Evolutionary conservation across 2,888 invertebrate species (phyloP), one percentile per base, ranked within the genome.

Genomic region (Mythimna albipuncta): DNA sequence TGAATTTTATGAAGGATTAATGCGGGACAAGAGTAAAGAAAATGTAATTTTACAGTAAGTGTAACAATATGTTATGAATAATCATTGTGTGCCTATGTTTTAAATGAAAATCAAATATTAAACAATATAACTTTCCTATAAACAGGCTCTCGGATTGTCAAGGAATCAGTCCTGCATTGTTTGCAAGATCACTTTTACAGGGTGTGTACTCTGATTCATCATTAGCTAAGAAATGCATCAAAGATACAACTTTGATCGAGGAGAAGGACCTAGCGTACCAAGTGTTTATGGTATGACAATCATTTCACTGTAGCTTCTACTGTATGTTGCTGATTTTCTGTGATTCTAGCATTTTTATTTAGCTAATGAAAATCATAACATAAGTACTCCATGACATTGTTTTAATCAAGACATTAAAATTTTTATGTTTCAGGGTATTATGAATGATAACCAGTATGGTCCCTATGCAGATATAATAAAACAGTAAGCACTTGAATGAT

Each of bases 401-500:
- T 16, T 16, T 47, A 13, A 47, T 6, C 11, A 7, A 13, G 19
- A 35, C 19, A 5, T 19, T 58, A 35, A n/a, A 44, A 44, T 16
- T 9, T 72, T 6, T 69, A 6, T 55, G 26, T 97, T 97, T 82
- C 93, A 98, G 97, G 98, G 98, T 88, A 97, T 97, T 10, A 96
- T 98, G 81, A 97, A 98, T 93, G 99, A 99, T 91, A 98, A 98
- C 89, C 97, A 98, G 81, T 98, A 99, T 94, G 99, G 99, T 57
- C 98, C 98, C 0, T 96, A 98, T 87, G 97, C 98, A 77, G 98
- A 99, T 94, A 96, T 97, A 50, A 97, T 98, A 74, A 98, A 98
- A 93, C 97, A 97, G 97, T 98, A 96, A 96, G 97, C 95, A n/a
- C 35, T 47, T 54, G 41, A 59, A 59, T 19, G 0, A 11, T 19